phyloP scores from a whole-genome alignment of 2,888 invertebrate genomes.

The Zygogramma bicolorata region DNA sequence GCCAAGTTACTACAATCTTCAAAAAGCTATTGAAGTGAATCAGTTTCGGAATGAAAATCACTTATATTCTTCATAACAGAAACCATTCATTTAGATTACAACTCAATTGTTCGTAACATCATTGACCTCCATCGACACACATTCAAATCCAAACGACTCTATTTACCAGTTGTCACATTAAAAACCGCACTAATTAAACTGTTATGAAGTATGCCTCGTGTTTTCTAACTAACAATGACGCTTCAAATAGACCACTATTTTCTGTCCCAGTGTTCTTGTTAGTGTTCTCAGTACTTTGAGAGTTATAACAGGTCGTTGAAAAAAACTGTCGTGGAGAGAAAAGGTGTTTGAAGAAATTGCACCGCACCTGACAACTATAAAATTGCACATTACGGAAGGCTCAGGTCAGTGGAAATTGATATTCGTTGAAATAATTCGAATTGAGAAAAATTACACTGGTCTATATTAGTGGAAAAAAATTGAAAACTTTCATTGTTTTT shows the following conservation, averaged over 20 bases:
- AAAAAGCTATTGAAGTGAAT: not conserved
- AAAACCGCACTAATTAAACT: slow-evolving; percentile 30
- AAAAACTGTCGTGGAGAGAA: not conserved
- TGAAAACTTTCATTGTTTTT: too few relatives aligned
- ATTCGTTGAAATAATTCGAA: too few relatives aligned
- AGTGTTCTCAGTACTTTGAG: not conserved
- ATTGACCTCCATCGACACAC: not conserved
- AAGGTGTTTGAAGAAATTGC: not conserved
- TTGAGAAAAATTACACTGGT: too few relatives aligned
- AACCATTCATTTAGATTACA: not conserved
- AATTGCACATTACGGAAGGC: not conserved
- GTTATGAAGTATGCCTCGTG: slow-evolving; percentile 21
- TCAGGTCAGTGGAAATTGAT: too few relatives aligned
- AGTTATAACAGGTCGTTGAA: not conserved
- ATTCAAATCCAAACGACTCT: slow-evolving; percentile 19
- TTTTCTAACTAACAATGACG: not conserved
- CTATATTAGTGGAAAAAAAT: too few relatives aligned
- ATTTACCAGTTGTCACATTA: slow-evolving; percentile 18
- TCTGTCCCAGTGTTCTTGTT: not conserved
- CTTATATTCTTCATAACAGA: not conserved
- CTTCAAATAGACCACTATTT: not conserved
- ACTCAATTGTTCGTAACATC: not conserved
- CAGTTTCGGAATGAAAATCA: not conserved
- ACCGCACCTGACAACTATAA: not conserved
- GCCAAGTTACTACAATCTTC: too few relatives aligned